Evolutionary conservation across 2,113 vertebrate species (phyloP), one percentile per base, ranked within the genome.

Genomic region (Periophthalmodon schlosseri): DNA sequence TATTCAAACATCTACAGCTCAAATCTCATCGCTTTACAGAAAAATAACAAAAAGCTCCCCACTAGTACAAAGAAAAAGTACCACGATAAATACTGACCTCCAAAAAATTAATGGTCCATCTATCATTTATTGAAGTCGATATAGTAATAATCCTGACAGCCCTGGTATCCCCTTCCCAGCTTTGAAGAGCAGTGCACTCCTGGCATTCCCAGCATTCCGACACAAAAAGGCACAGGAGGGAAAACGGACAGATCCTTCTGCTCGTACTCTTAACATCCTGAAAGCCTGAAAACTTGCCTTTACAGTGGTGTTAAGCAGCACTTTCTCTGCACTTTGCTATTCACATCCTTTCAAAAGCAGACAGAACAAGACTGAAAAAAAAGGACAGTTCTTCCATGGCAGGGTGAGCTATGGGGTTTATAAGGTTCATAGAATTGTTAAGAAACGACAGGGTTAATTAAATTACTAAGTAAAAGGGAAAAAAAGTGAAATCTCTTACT

Each of bases 151-250:
- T 10, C 39, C 10, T 44, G 10, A 2, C 7, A 9, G 8, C 8
- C 39, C 9, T 10, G 2, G 39, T 44, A 44, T 68, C 76, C 82
- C 75, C 60, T 73, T 83, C 77, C 79, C 75, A 50, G 52, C 54
- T 74, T 70, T 64, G 21, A 74, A 56, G 70, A 56, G 76, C 5
- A 11, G 54, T 12, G 64, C 64, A 75, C 56, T 68, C 71, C 70
- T 8, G 4, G 33, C 73, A 85, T 89, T 87, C 85, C 74, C 76
- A n/a, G 70, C 86, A 90, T 88, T 77, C 74, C 66, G 72, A 1
- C 0, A 60, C 56, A 7, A 60, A 80, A 68, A 82, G 57, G 71
- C 58, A 77, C 21, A 39, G 6, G 15, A 67, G 72, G 77, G 69
- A 47, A 79, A 84, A 81, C 34, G 66, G 74, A 50, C 36, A 15